Evolutionary conservation across 2,888 invertebrate species (phyloP), one percentile per base, ranked within the genome.

Genomic region (Apotomis betuletana): DNA sequence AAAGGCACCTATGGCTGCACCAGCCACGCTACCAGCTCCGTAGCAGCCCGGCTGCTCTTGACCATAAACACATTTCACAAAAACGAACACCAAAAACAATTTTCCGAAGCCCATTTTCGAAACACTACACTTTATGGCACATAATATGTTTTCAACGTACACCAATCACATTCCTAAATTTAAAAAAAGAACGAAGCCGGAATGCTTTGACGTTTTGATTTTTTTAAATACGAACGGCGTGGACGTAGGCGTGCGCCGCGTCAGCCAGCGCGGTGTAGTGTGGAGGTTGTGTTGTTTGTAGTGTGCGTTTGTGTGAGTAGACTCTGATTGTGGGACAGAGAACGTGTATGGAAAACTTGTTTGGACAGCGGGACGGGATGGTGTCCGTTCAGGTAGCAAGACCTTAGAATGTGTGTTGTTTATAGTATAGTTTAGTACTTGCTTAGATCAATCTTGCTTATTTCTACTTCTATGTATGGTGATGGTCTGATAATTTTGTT

Each of bases 1-100:
- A 84, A 96, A 95, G 78, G 96, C 96, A 80, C 96, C 95, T 78
- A 96, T 94, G 74, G 96, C 95, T 77, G 96, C 95, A 74, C 95
- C 95, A 73, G 96, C 96, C 74, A 96, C 94, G 84, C 95, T 95
- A 77, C 96, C 96, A 80, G 95, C 94, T 79, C 95, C 94, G 89
- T 95, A 96, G 88, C 96, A 96, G 81, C 83, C 87, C 80, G 27
- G 27, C 27, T 86, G 86, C 83, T 90, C 90, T 85, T 92, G 92
- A 79, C 90, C 90, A 79, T 89, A 88, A 83, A 88, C 92, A 88
- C 89, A 84, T 81, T 90, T 89, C 87, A 91, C 83, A 77, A 89
- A 81, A 84, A 88, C 86, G 85, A 89, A 87, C 89, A 91, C 91
- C 81, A 91, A 81, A 85, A 92, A 85, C 79, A 91, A 86, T 81